Evolutionary conservation across 2,888 invertebrate species (phyloP), one percentile per base, ranked within the genome.

Genomic region (Phorcus lineatus): DNA sequence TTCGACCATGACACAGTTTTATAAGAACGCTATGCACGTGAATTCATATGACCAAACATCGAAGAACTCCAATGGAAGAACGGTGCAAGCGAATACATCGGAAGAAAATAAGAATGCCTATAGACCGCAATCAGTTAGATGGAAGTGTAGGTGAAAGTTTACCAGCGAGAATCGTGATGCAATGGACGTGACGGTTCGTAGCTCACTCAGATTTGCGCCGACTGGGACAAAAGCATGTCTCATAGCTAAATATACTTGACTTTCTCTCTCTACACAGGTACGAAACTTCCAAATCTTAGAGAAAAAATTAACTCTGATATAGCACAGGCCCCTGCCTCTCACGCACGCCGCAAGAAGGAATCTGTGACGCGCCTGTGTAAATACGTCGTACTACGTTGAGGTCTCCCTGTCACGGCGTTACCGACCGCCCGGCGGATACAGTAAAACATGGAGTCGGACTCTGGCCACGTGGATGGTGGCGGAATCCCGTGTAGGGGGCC

Each of bases 251-350:
- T 70, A 36, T 70, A 70, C 70, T 70, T 70, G 70, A 36, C 70
- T 70, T 70, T 70, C 70, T 70, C 36, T 70, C 70, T 19, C 70
- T 70, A 31, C 36, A 36, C 70, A 70, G 70, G 70, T 70, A 70
- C 70, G 70, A 19, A 70, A 31, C 70, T 36, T 28, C 70, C 70
- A 70, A 36, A 70, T 31, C 28, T 31, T 31, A 36, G 40, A 70
- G 36, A 70, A 70, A 70, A 70, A 70, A 70, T 40, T 70, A 70
- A 70, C 70, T 70, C 40, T 70, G 28, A 70, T 70, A 70, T 70
- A 70, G 19, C 19, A 36, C n/a, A 70, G 70, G 40, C 36, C 40
- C n/a, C n/a, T 36, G 31, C 19, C 3, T 70, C 70, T 70, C 70
- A 70, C 70, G 70, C 28, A 62, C 62, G 28, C 13, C 24, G 24